Conservation (phyloP, 2,888 invertebrate species). For the Cephonodes hylas region DNA sequence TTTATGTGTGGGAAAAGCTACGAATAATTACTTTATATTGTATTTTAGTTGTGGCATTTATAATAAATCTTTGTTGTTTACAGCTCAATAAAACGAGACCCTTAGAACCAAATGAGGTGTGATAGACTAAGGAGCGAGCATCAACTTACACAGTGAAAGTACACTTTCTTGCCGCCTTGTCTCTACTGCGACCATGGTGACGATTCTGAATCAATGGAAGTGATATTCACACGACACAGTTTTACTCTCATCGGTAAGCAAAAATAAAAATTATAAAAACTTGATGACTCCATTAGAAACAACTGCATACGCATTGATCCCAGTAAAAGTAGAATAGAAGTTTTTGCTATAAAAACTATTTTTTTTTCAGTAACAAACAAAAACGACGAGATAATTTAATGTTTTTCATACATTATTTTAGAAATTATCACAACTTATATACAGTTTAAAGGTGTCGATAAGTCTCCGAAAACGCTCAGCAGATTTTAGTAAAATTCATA, state of each 20-base stretch:
- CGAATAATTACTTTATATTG: background rate
- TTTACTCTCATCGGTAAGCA: background rate
- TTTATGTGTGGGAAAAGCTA: background rate
- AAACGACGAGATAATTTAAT: no score
- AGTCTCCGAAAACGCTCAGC: no score
- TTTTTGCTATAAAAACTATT: no score
- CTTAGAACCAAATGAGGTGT: slow-evolving; percentile 69
- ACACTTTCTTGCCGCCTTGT: slow-evolving; percentile 70
- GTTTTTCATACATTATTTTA: no score
- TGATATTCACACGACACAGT: slow-evolving; percentile 23
- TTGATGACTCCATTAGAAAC: no score
- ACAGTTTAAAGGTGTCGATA: no score
- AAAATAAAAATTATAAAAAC: background rate
- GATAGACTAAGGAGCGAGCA: slow-evolving; percentile 71
- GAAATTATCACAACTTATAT: no score
- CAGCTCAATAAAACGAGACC: slow-evolving; percentile 49
- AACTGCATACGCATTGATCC: no score
- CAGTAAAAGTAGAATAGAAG: no score
- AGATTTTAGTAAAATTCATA: no score
- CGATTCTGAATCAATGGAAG: slow-evolving; percentile 49
- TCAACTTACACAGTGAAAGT: slow-evolving; percentile 76
- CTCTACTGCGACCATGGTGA: slow-evolving; percentile 49
- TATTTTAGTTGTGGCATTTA: slow-evolving; percentile 5
- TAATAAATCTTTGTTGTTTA: slow-evolving; percentile 39
- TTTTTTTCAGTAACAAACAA: no score